Conservation (phyloP, 2,888 invertebrate genomes). For the Tachina lurida region DNA sequence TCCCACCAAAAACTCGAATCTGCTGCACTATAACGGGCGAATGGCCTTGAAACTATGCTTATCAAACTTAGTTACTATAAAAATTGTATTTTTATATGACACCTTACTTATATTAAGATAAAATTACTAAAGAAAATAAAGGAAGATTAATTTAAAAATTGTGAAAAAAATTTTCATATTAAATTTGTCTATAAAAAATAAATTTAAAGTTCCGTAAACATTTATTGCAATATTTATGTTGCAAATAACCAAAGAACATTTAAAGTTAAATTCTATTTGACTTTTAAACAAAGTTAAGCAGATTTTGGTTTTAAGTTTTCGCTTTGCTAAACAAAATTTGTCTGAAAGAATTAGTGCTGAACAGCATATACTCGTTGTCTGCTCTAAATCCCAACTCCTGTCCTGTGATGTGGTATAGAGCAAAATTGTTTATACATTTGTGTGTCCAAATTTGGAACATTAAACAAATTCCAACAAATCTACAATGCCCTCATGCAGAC, state of each 20-base stretch:
- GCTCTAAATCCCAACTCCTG: not conserved
- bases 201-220: no score
- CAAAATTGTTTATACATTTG: not conserved
- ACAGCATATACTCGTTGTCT: not conserved
- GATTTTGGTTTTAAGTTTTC: not conserved
- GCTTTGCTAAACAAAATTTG: not conserved
- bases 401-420: slow-evolving; percentile 7
- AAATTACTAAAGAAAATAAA: no score
- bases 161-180: not conserved
- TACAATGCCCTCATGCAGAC: slow-evolving; percentile 54
- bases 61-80: no score
- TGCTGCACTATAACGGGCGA: no score
- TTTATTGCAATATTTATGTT: no score
- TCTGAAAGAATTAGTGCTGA: not conserved
- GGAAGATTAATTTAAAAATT: no score
- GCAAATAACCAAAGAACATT: no score
- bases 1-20: no score
- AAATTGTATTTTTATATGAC: no score
- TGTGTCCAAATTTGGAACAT: no score
- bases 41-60: no score
- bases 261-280: not conserved
- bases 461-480: slow-evolving; percentile 55
- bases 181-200: not conserved
- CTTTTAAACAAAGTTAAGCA: not conserved
- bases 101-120: no score